Conservation (phyloP, 2,797 vertebrate genomes). For the Coracias cyanogaster region DNA sequence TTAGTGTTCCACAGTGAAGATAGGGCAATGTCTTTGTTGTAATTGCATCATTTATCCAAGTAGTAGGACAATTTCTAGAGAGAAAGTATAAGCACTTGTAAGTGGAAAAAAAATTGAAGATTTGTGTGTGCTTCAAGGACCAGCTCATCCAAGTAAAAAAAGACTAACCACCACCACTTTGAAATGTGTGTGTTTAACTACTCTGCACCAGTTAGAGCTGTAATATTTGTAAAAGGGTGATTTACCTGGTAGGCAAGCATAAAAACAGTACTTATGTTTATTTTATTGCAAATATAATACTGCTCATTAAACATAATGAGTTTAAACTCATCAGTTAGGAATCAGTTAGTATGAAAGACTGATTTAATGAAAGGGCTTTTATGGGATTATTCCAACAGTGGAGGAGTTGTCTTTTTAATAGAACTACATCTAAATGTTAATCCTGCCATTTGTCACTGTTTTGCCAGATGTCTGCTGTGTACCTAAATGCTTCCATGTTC, state of each 20-base stretch:
- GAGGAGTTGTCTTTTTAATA: background rate
- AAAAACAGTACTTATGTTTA: conserved; percentile 18
- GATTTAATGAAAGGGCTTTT: conserved; percentile 26
- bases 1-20: background rate
- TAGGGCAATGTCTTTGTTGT: background rate
- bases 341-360: background rate
- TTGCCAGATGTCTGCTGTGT: background rate
- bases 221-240: background rate
- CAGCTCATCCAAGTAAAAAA: background rate
- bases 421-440: conserved; percentile 23
- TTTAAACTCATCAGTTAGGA: conserved; percentile 19
- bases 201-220: background rate
- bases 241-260: conserved; percentile 12
- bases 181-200: background rate
- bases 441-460: background rate
- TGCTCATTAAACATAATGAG: conserved; percentile 14
- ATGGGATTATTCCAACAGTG: background rate
- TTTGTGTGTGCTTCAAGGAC: background rate
- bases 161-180: background rate
- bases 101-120: background rate
- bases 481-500: background rate
- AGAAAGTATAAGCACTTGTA: background rate
- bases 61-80: background rate
- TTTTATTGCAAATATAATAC: conserved; percentile 14
- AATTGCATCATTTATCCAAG: background rate